Conservation (phyloP, 2,888 invertebrate species). For the Craniophora ligustri region DNA sequence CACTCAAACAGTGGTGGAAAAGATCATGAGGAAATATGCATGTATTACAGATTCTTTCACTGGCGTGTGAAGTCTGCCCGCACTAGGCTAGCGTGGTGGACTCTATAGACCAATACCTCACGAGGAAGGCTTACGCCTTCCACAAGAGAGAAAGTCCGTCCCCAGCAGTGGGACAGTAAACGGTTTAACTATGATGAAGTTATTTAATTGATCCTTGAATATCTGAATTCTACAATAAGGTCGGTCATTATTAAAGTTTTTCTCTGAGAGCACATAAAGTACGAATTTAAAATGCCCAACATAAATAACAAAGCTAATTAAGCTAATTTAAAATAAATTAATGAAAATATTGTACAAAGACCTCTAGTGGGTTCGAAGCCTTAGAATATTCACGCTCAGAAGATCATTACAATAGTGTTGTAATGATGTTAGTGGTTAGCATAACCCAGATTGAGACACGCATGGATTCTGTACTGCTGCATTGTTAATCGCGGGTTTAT, state of each 20-base stretch:
- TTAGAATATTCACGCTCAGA: conserved; percentile 38
- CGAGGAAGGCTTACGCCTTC: too few relatives aligned
- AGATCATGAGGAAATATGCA: too few relatives aligned
- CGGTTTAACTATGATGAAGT: conserved; percentile 8
- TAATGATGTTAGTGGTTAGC: conserved; percentile 47
- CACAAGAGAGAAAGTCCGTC: too few relatives aligned
- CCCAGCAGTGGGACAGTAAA: conserved; percentile 17
- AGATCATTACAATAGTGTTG: conserved; percentile 38
- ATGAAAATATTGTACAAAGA: conserved; percentile 43
- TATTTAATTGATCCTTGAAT: conserved; percentile 23
- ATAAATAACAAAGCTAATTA: conserved; percentile 49
- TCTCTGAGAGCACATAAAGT: conserved; percentile 29
- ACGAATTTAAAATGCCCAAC: conserved; percentile 23
- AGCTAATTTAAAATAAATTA: conserved; percentile 50
- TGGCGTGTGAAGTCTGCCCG: too few relatives aligned
- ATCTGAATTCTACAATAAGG: conserved; percentile 32
- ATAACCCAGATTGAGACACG: conserved; percentile 43
- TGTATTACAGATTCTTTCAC: too few relatives aligned
- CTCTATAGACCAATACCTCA: too few relatives aligned
- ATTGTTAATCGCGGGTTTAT: conserved; percentile 45
- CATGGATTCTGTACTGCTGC: conserved; percentile 28
- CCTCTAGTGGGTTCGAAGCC: conserved; percentile 30
- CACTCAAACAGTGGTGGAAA: too few relatives aligned
- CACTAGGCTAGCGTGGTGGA: too few relatives aligned
- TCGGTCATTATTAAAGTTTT: conserved; percentile 25